phyloP scores from a whole-genome alignment of 1,140 invertebrate species.

The Mycetomoellerius zeteki region DNA sequence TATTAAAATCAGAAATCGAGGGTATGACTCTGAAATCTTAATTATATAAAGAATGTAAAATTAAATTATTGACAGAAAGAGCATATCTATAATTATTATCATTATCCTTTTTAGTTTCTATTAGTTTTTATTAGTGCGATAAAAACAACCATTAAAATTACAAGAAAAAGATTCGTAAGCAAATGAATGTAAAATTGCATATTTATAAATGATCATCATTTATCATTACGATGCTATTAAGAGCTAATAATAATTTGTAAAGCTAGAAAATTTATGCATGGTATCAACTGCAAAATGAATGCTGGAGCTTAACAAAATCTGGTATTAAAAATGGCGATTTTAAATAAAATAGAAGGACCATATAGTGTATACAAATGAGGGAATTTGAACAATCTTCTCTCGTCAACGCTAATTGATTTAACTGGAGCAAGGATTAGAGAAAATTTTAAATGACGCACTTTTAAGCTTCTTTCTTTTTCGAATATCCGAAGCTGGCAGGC shows the following conservation, averaged over 20 bases:
- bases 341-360: background rate
- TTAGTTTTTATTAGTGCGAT: background rate
- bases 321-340: constrained; percentile 40
- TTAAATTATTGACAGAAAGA: background rate
- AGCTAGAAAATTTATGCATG: background rate
- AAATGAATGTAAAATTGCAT: background rate
- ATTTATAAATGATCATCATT: constrained; percentile 10
- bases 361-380: constrained; percentile 19
- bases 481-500: constrained; percentile 33
- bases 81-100: background rate
- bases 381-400: constrained; percentile 48
- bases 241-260: background rate
- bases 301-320: constrained; percentile 5
- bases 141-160: background rate
- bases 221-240: background rate
- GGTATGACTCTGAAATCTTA: background rate
- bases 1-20: background rate
- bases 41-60: background rate
- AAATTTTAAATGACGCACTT: constrained; percentile 60
- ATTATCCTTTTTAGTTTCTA: background rate
- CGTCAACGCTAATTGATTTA: constrained; percentile 56
- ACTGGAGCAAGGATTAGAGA: constrained; percentile 45
- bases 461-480: constrained; percentile 17
- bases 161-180: background rate
- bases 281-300: background rate